Base-by-base conservation (phyloP, 1,140 invertebrate species). In the Magallana gigas region DNA sequence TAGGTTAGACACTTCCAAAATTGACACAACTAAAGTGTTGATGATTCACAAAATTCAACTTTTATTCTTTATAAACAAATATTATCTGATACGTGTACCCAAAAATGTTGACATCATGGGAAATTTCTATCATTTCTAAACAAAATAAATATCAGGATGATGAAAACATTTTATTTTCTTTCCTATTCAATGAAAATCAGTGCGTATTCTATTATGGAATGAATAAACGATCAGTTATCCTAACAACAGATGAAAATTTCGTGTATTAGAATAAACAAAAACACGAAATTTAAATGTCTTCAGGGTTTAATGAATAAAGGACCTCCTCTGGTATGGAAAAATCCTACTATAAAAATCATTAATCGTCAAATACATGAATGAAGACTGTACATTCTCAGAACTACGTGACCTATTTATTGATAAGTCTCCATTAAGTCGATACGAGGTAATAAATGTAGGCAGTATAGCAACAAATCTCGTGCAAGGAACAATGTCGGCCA, bases 261-360 rank as follows among this genome's bases (percentile, higher is more conserved):
- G 11, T 12, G 36, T 36, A 36, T 76, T 76, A 12, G 23, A 29
- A 76, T 76, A 76, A 76, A 76, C 68, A 76, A 76, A 48, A 29
- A 76, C 68, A 12, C 36, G 29, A 76, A 14, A 76, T 76, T 76
- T 76, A 76, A 76, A 76, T 76, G 68, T 76, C 68, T 76, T 76
- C 68, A 76, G 68, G 68, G 68, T 76, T 29, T 76, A 76, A 11
- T 76, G 23, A 9, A 36, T 76, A 76, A 76, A 29, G 23, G 68
- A 29, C 68, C 36, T 5, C 36, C 36, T 48, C 36, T 48, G 36
- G 36, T 48, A 48, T 48, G 36, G 36, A 48, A 48, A 4, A 48
- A 48, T 48, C 68, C 36, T 36, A 76, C 68, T 36, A 76, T 76
- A 76, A 29, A 76, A 76, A 76, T 48, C 36, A 48, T 76, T 76